These are phyloP conservation scores for Oligia strigilis DNA, from an alignment of 2,888 invertebrate genomes.

Conservation along the genomic window DNA sequence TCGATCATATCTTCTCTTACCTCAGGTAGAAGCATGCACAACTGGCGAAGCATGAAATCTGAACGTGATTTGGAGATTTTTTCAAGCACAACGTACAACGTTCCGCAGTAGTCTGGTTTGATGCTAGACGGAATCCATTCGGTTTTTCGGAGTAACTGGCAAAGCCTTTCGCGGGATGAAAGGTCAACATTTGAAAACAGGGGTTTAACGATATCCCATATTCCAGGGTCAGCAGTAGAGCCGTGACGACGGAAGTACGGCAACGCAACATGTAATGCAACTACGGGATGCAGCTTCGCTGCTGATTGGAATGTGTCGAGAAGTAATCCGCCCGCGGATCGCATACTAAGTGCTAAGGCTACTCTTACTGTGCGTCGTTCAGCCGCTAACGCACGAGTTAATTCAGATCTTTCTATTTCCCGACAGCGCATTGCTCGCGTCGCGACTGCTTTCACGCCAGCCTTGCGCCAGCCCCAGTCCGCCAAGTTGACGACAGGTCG, in stretches of 20 bases:
- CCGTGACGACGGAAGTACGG: constrained; percentile 62
- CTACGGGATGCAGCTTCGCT: constrained; percentile 68
- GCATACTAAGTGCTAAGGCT: constrained; percentile 68
- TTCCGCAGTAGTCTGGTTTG: constrained; percentile 72
- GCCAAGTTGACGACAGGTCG: constrained; percentile 72
- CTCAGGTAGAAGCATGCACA: constrained; percentile 69
- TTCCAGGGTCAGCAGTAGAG: constrained; percentile 57
- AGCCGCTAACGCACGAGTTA: constrained; percentile 67
- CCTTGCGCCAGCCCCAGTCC: constrained; percentile 68
- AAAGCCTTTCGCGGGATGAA: constrained; percentile 44
- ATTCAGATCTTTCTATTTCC: constrained; percentile 58
- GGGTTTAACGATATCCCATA: constrained; percentile 77
- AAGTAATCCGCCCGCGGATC: not conserved
- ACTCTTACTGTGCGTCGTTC: constrained; percentile 72
- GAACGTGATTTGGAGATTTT: constrained; percentile 58
- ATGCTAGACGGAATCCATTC: constrained; percentile 69
- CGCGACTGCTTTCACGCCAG: constrained; percentile 77
- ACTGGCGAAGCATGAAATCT: constrained; percentile 62
- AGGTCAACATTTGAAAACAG: constrained; percentile 68
- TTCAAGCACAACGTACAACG: constrained; percentile 67
- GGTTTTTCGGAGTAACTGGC: constrained; percentile 44
- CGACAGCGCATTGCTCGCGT: constrained; percentile 72
- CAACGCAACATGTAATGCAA: constrained; percentile 71
- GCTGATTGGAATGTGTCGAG: constrained; percentile 65
- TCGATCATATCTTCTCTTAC: constrained; percentile 66